phyloP scores from a whole-genome alignment of 2,888 invertebrate species.

The Cataglyphis livida region DNA sequence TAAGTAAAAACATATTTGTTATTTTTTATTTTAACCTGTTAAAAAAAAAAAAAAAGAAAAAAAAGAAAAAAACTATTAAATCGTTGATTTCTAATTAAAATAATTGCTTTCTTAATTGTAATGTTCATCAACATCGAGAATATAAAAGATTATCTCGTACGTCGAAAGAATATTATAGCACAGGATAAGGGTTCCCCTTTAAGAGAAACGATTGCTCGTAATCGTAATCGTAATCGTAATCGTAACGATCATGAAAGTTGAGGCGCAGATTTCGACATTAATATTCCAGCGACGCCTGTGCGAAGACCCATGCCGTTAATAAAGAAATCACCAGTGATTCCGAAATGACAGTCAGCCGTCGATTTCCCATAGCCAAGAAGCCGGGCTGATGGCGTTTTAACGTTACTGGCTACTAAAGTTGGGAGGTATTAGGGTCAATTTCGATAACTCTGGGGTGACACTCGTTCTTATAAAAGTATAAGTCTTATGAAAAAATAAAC shows the following conservation, averaged over 20 bases:
- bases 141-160: constrained; percentile 31
- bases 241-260: constrained; percentile 65
- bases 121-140: constrained; percentile 8
- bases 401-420: constrained; percentile 25
- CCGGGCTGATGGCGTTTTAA: constrained; percentile 49
- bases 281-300: constrained; percentile 65
- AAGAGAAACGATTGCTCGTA: constrained; percentile 65
- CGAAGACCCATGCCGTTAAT: constrained; percentile 66
- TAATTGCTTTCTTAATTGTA: constrained; percentile 13
- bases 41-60: background rate
- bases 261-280: constrained; percentile 67
- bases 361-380: constrained; percentile 52
- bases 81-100: background rate
- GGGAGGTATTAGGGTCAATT: constrained; percentile 44
- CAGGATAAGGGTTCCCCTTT: constrained; percentile 61
- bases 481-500: constrained; percentile 8
- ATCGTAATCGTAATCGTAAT: constrained; percentile 71
- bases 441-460: constrained; percentile 29
- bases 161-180: constrained; percentile 54
- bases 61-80: background rate
- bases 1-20: background rate
- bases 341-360: constrained; percentile 61
- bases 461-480: constrained; percentile 40
- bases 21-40: background rate
- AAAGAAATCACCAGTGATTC: constrained; percentile 69